phyloP scores from a whole-genome alignment of 2,113 vertebrate species.

The Perca flavescens region DNA sequence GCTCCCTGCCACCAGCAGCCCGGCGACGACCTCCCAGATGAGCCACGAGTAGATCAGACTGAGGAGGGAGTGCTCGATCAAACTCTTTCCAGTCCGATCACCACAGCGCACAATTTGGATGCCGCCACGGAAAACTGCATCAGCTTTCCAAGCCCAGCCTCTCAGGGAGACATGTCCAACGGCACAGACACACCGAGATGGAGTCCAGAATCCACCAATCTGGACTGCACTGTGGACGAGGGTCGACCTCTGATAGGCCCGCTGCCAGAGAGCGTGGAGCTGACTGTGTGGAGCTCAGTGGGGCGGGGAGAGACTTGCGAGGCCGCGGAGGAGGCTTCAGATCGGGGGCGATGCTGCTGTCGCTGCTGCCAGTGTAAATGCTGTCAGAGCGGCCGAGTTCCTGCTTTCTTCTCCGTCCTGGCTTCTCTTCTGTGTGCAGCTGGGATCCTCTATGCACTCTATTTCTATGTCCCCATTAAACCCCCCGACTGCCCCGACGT shows the following conservation, averaged over 20 bases:
- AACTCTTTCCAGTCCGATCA: conserved; percentile 65
- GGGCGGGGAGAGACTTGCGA: conserved; percentile 46
- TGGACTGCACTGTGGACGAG: conserved; percentile 72
- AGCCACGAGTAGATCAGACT: conserved; percentile 31
- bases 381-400: conserved; percentile 72
- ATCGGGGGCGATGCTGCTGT: conserved; percentile 63
- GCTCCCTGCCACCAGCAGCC: conserved; percentile 67
- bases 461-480: conserved; percentile 79
- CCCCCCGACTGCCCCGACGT: conserved; percentile 76
- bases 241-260: conserved; percentile 73
- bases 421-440: conserved; percentile 78
- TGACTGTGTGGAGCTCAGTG: conserved; percentile 74
- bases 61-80: conserved; percentile 58
- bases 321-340: conserved; percentile 39
- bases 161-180: conserved; percentile 65
- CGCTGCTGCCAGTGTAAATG: conserved; percentile 70
- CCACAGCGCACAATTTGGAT: conserved; percentile 61
- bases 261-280: conserved; percentile 77
- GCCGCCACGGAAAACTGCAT: conserved; percentile 67
- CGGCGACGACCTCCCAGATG: conserved; percentile 33
- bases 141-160: conserved; percentile 46
- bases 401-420: conserved; percentile 76
- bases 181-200: conserved; percentile 61
- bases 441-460: conserved; percentile 81
- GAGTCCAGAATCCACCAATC: conserved; percentile 69